Percentiles rank a stretch among this genome's conserved stretches.
These are phyloP conservation scores for Pseudococcus jackbeardsleyi DNA, from an alignment of 2,888 invertebrate species.

Conservation along the genomic window DNA sequence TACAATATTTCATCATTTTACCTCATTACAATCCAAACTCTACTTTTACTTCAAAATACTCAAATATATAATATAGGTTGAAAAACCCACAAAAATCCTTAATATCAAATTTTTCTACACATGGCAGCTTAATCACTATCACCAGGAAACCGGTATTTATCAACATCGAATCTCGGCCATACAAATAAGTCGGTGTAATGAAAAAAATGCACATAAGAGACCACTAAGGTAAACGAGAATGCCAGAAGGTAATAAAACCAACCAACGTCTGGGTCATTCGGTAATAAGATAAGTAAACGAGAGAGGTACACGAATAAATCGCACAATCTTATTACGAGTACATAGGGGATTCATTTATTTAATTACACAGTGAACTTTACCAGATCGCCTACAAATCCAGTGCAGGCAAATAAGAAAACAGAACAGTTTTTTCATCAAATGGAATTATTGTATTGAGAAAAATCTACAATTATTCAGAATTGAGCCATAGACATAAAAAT, in stretches of 20 bases:
- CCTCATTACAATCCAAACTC: too few species aligned
- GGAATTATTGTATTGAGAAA: too few species aligned
- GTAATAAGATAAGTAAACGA: constrained; percentile 19
- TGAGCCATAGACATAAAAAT: too few species aligned
- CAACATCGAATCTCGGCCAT: not conserved
- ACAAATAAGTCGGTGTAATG: not conserved
- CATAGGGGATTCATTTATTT: constrained; percentile 17
- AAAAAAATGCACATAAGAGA: constrained; percentile 11
- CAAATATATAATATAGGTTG: too few species aligned
- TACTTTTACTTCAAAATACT: too few species aligned
- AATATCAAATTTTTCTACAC: not conserved
- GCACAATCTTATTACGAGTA: constrained; percentile 1
- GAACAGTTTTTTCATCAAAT: not conserved
- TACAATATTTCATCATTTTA: too few species aligned
- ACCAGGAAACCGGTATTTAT: not conserved
- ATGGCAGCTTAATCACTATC: not conserved
- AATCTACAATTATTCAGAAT: too few species aligned
- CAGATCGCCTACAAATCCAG: not conserved
- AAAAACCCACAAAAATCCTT: not conserved
- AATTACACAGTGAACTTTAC: not conserved
- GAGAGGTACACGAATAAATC: not conserved
- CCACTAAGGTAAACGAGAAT: constrained; percentile 17
- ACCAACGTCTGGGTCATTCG: not conserved
- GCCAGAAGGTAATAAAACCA: constrained; percentile 2
- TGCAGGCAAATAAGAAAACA: not conserved